Evolutionary conservation across 2,113 vertebrate genomes (phyloP), one percentile per base, ranked within the genome.

Genomic region (Bubo scandiacus): DNA sequence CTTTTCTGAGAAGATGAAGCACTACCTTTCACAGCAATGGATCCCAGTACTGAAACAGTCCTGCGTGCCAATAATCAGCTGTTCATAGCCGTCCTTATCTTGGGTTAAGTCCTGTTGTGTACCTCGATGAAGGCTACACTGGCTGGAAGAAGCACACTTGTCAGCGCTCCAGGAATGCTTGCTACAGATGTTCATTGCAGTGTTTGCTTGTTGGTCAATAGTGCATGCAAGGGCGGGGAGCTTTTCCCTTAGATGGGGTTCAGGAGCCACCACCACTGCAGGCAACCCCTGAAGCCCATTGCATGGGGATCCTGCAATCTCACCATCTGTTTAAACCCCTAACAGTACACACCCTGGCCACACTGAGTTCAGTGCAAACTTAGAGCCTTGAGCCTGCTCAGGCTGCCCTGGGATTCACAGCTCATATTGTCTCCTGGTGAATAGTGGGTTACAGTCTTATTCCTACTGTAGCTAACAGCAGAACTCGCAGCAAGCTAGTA

Each of bases 221-320:
- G 26, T 15, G 10, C 32, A 29, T 1, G 1, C 0, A 2, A 49
- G 8, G n/a, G 18, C 62, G 47, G 49, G 38, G 38, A 81, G n/a
- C 15, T 84, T 75, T 88, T 63, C 57, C 34, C 29, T 63, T 25
- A 25, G 12, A 18, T 58, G 18, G 25, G 34, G 12, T 68, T 84
- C 61, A 47, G 68, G 42, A 88, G 67, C 13, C 30, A 19, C 42
- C 26, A 36, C 21, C 30, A n/a, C 57, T 12, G 47, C 1, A 0
- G 57, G 15, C 43, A 70, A 30, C 15, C 57, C 51, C 57, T 12
- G n/a, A 54, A 7, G 19, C 30, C 68, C 26, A 26, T 26, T 61
- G 62, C 19, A 29, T 34, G 30, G 30, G 17, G 4, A 75, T 63
- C 22, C 52, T 72, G 70, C 40, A 71, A 10, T 34, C 59, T 77